These are phyloP conservation scores for Turritopsis rubra DNA, from an alignment of 30 jellyfish, hydroid and myxozoan species.

Conservation along the genomic window DNA sequence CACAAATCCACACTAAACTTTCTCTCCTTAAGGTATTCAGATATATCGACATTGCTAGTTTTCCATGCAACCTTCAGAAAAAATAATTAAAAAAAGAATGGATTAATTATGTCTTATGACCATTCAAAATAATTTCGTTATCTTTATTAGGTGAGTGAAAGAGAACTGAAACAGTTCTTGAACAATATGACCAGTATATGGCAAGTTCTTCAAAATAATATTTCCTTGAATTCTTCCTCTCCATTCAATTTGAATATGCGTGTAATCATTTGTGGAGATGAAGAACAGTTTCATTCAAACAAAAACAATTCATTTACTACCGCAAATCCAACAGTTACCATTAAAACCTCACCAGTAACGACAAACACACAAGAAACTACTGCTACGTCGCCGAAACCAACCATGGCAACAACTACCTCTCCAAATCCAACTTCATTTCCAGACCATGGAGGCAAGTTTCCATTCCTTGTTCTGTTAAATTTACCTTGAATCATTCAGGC, in stretches of 20 bases:
- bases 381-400: neutral
- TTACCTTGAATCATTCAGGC: neutral
- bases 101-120: neutral
- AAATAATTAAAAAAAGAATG: neutral
- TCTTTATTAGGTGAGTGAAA: neutral
- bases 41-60: too few species aligned
- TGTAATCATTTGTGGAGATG: neutral
- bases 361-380: slow-evolving; percentile 14
- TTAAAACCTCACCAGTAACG: neutral
- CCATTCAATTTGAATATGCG: neutral
- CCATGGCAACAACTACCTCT: slow-evolving; percentile 1
- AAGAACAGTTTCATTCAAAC: neutral
- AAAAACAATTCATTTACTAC: neutral
- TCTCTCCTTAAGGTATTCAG: too few species aligned
- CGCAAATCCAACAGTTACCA: slow-evolving; percentile 1
- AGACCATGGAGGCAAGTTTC: neutral
- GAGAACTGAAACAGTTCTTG: neutral
- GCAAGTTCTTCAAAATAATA: neutral
- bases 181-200: neutral
- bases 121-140: too few species aligned
- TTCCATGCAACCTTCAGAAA: too few species aligned
- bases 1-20: too few species aligned
- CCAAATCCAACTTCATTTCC: neutral
- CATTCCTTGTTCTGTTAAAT: neutral
- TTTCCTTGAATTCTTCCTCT: neutral